Percentiles rank a stretch among this genome's conserved stretches.
phyloP scores from a whole-genome alignment of 1,140 invertebrate species.

The Musca vetustissima region DNA sequence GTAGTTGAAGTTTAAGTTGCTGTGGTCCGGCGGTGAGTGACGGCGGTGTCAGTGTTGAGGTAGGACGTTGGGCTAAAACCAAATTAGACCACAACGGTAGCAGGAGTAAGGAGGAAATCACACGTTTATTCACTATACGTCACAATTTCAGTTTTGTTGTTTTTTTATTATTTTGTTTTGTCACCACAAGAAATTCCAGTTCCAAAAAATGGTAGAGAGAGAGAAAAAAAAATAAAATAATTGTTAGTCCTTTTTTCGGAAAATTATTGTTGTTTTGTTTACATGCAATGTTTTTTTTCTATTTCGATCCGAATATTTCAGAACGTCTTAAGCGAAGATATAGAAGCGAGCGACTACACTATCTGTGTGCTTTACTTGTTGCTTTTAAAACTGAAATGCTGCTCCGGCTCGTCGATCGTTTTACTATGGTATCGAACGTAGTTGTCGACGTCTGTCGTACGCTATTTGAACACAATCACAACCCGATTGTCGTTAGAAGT shows the following conservation, averaged over 20 bases:
- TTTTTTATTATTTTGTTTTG: background rate
- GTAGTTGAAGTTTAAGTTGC: background rate
- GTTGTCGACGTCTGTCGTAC: background rate
- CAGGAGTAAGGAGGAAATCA: background rate
- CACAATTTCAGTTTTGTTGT: background rate
- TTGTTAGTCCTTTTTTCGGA: constrained; percentile 16
- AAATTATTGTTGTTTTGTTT: background rate
- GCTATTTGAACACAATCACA: too few relatives aligned
- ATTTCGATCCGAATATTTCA: too few relatives aligned
- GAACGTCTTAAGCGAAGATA: constrained; percentile 17
- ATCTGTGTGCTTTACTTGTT: constrained; percentile 15
- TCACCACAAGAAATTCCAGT: background rate
- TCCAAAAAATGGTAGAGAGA: too few relatives aligned
- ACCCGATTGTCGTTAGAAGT: too few relatives aligned
- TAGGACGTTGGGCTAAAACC: background rate
- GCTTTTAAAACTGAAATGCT: constrained; percentile 23
- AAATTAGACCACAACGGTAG: constrained; percentile 18
- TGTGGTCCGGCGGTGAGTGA: background rate
- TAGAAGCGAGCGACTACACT: constrained; percentile 18
- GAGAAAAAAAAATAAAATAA: background rate
- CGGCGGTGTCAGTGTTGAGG: background rate
- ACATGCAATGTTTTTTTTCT: background rate
- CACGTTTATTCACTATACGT: constrained; percentile 15
- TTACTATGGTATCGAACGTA: constrained; percentile 7
- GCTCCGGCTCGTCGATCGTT: constrained; percentile 4